Conservation (phyloP, 2,888 invertebrate species). For the Diplazon laetatorius region DNA sequence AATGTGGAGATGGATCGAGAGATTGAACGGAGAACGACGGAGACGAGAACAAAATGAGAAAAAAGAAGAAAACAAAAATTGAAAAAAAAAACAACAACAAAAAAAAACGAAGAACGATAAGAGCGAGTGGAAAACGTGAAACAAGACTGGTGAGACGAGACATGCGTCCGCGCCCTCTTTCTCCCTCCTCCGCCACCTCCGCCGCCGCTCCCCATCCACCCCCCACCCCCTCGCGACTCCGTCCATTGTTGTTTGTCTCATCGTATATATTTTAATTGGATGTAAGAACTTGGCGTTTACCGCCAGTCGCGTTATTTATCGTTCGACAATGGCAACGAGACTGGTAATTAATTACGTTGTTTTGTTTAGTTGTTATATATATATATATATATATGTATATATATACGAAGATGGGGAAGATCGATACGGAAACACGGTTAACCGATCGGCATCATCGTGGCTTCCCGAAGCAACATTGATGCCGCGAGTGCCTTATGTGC, state of each 20-base stretch:
- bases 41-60: constrained; percentile 10
- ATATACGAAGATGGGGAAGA: constrained; percentile 79
- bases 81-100: constrained; percentile 33
- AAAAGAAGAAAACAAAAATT: constrained; percentile 32
- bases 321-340: constrained; percentile 81
- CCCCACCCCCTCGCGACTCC: too few species aligned
- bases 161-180: constrained; percentile 48
- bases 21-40: constrained; percentile 26
- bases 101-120: constrained; percentile 18
- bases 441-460: constrained; percentile 67
- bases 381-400: constrained; percentile 81
- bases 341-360: constrained; percentile 82
- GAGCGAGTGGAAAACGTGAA: constrained; percentile 48
- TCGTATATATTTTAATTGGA: constrained; percentile 82
- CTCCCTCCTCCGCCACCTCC: constrained; percentile 49
- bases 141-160: constrained; percentile 50
- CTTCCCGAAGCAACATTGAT: constrained; percentile 73
- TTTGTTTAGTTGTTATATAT: constrained; percentile 79
- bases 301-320: constrained; percentile 79
- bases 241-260: constrained; percentile 82
- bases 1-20: constrained; percentile 32
- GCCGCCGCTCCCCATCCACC: too few species aligned
- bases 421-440: constrained; percentile 77
- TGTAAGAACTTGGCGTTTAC: constrained; percentile 65
- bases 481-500: constrained; percentile 77